Evolutionary conservation across 2,113 vertebrate species (phyloP), one percentile per base, ranked within the genome.

Genomic region (Argyrosomus japonicus): DNA sequence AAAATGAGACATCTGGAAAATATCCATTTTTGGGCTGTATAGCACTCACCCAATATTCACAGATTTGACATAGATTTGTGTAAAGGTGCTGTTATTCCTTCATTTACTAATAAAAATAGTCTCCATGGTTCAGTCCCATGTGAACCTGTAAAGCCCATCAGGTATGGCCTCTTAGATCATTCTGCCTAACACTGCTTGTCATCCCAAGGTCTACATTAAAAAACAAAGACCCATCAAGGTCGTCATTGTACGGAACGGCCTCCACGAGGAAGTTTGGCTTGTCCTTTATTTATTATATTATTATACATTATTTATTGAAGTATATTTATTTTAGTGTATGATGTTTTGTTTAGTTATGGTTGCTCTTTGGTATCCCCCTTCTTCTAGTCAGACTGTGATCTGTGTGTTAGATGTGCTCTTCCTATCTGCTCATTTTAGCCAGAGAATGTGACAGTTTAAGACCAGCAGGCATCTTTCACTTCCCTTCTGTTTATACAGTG

Each of bases 261-360:
- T 23, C 32, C 57, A 17, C 7, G 2, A 73, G 17, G 15, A 45
- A 65, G n/a, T 60, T 78, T 62, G 50, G 2, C 12, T 25, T 48
- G 32, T 48, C 48, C 25, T 56, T 64, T 77, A 6, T 51, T 67
- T 45, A 60, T 53, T n/a, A 23, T 32, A 36, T 21, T 23, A 12
- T 51, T 12, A n/a, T 45, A 6, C 57, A 36, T 56, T 2, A 64
- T 64, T 48, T 23, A 57, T 32, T 72, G 36, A 47, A 27, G 63
- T 47, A 7, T 48, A 45, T 79, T 64, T 13, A 29, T 23, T 58
- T 57, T 18, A 32, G 21, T 61, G 29, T 60, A 5, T 56, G n/a
- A 15, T 70, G n/a, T 64, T 63, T 25, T 36, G 19, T 36, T 13
- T 2, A 57, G 43, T 32, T 62, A 10, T 79, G 29, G 81, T 80